Base-by-base conservation (phyloP, 2,888 invertebrate species). In the Venusia cambrica region DNA sequence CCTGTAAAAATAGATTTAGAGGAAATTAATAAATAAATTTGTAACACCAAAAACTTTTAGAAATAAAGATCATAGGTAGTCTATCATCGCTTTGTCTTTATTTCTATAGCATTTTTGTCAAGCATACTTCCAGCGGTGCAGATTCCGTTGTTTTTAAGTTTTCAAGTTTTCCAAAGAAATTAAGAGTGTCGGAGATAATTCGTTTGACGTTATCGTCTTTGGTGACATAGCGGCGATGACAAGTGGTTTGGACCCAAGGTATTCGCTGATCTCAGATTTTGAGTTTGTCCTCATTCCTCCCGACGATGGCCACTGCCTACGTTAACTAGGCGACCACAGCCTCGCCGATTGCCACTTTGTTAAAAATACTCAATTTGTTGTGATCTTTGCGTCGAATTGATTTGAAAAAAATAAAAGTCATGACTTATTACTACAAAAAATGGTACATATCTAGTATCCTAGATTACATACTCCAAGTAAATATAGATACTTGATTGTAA, bases 331-430 rank as follows among this genome's bases (percentile, higher is more conserved):
- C 33, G 0, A 69, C 71, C 9, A 60, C 58, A 0, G 68, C 52
- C 1, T 69, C 69, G 2, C 73, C 70, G 5, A 72, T 34, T 2
- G 68, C 67, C 2, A 68, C 66, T 62, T 69, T 73, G 7, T 57
- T 48, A 3, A 20, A 5, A 13, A 67, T 63, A 55, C 56, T 60
- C 66, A 69, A 69, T 7, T 24, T 31, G 7, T 1, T 17, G 8
- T 9, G 11, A n/a, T n/a, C n/a, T n/a, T n/a, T n/a, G n/a, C n/a
- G n/a, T n/a, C n/a, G n/a, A n/a, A n/a, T n/a, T n/a, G n/a, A n/a
- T n/a, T n/a, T n/a, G n/a, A n/a, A n/a, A n/a, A n/a, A n/a, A 16
- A 16, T 16, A 16, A 2, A n/a, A 10, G 12, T n/a, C 21, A 21
- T n/a, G n/a, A n/a, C n/a, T n/a, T n/a, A n/a, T n/a, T n/a, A n/a